Evolutionary conservation across 2,113 vertebrate genomes (phyloP), one percentile per base, ranked within the genome.

Genomic region (Xiphias gladius): DNA sequence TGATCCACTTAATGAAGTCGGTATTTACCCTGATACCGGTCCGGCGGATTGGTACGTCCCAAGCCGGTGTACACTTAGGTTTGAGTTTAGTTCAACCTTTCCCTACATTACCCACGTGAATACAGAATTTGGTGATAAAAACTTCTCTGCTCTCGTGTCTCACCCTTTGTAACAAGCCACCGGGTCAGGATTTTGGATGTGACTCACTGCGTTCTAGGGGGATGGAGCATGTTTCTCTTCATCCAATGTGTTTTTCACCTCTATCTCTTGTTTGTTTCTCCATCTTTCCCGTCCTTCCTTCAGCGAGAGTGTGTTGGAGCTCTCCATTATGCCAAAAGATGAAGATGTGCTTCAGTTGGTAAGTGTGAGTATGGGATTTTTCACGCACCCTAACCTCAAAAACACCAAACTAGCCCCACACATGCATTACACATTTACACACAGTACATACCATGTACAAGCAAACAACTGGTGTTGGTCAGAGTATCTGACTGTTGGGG

Each of bases 261-360:
- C 22, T 19, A 4, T n/a, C 7, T 79, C 5, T 52, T 48, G 32
- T 65, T 77, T 73, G 12, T 48, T 35, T 4, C 19, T 67, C 57
- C 1, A 26, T 50, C 58, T 55, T 11, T 24, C 32, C 12, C n/a
- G 5, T 76, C 61, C 75, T 77, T 63, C 70, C 67, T 68, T 50
- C 95, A 99, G 98, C 46, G 96, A 97, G 10, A 96, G 97, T 73
- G 95, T 96, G 79, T 86, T 99, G 96, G 97, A 99, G 86, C 97
- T 99, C 63, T 97, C 97, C 79, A 99, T 99, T 84, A 99, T 99
- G 98, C 97, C 98, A 92, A 98, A 98, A 94, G 97, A 99, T 0
- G 98, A 99, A 92, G 98, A 99, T 71, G 96, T 99, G 85, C 96
- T 99, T 77, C 98, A 99, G 93, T 93, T 99, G 97, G 98, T 99